Conservation (phyloP, 2,888 invertebrate genomes). For the Melipona beecheii region DNA sequence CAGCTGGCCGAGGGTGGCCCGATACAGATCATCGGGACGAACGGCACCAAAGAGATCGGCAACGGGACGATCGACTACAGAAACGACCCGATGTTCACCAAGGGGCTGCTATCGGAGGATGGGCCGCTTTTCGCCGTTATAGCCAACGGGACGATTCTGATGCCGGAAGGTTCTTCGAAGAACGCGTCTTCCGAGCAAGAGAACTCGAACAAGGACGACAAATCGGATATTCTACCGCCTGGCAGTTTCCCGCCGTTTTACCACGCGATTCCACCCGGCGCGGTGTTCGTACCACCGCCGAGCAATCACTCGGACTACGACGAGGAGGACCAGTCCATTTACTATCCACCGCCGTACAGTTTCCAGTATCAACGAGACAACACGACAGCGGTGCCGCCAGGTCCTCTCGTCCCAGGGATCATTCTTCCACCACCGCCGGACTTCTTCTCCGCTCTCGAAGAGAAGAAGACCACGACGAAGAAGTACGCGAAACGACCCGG, state of each 20-base stretch:
- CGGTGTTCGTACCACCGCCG: slow-evolving; percentile 85
- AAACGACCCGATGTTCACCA: slow-evolving; percentile 81
- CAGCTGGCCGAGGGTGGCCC: slow-evolving; percentile 94
- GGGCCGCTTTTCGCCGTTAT: slow-evolving; percentile 85
- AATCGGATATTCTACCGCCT: slow-evolving; percentile 85
- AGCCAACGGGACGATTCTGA: slow-evolving; percentile 84
- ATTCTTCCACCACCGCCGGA: slow-evolving; percentile 95
- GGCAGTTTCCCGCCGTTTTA: slow-evolving; percentile 80
- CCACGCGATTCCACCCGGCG: slow-evolving; percentile 87
- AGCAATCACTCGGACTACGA: slow-evolving; percentile 90
- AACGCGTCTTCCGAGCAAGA: slow-evolving; percentile 78
- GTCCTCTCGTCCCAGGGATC: slow-evolving; percentile 95
- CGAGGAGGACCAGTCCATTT: slow-evolving; percentile 96
- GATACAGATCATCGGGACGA: slow-evolving; percentile 93
- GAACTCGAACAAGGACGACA: slow-evolving; percentile 41
- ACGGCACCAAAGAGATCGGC: slow-evolving; percentile 89
- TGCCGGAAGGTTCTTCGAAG: slow-evolving; percentile 82
- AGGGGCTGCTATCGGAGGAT: slow-evolving; percentile 84
- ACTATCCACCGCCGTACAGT: slow-evolving; percentile 96
- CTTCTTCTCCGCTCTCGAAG: slow-evolving; percentile 91
- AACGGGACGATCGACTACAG: slow-evolving; percentile 71
- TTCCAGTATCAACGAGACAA: slow-evolving; percentile 93
- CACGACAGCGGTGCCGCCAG: slow-evolving; percentile 90
- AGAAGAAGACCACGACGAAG: slow-evolving; percentile 78
- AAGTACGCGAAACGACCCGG: slow-evolving; percentile 77